These are phyloP conservation scores for Andinoacara biseriatus DNA, from an alignment of 2,113 vertebrate species.

Conservation along the genomic window DNA sequence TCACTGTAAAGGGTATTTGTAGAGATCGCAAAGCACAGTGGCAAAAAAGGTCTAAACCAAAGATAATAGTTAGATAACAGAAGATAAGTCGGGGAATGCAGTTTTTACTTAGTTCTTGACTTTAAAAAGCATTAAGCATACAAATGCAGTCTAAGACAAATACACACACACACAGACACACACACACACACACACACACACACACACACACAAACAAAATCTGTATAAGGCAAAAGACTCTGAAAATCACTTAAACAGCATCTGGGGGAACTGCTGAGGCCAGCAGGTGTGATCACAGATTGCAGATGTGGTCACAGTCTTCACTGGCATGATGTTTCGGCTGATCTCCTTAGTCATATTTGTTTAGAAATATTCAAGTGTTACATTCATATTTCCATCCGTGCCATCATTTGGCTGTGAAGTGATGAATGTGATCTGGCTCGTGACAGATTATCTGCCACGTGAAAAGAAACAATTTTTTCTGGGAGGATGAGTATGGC, in stretches of 20 bases:
- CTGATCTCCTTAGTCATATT: neutral
- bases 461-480: conserved; percentile 25
- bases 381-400: conserved; percentile 2
- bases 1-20: neutral
- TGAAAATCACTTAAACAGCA: conserved; percentile 14
- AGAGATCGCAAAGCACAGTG: neutral
- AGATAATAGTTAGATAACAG: conserved; percentile 11
- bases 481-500: conserved; percentile 14
- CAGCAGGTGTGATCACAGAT: conserved; percentile 13
- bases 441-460: conserved; percentile 37
- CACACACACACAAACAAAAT: neutral
- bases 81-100: neutral
- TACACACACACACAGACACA: neutral
- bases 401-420: conserved; percentile 10
- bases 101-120: neutral
- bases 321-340: neutral
- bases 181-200: conserved; percentile 11
- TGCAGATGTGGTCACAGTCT: conserved; percentile 30
- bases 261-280: neutral
- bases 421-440: conserved; percentile 16
- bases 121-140: conserved; percentile 11
- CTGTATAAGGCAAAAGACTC: conserved; percentile 12
- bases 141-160: neutral
- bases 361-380: neutral
- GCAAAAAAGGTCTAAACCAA: conserved; percentile 3